A percentile compares a stretch with the other conserved stretches of the same genome.
Conservation (phyloP, 2,888 invertebrate species). For the Stenotaenia linearis region DNA sequence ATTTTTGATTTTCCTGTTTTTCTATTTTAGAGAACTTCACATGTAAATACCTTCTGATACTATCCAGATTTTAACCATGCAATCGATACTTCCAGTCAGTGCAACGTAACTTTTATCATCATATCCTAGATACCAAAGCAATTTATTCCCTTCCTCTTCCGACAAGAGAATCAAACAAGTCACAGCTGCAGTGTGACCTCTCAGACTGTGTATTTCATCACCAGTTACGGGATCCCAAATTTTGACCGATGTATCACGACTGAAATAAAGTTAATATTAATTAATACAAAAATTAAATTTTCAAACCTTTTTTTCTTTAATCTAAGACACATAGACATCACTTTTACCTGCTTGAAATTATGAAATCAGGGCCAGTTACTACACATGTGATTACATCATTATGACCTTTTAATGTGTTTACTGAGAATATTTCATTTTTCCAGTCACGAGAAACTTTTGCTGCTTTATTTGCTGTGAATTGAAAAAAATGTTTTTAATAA, state of each 20-base stretch:
- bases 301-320: not conserved
- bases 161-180: slow-evolving; percentile 40
- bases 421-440: slow-evolving; percentile 31
- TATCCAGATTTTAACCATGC: slow-evolving; percentile 45
- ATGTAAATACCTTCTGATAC: slow-evolving; percentile 44
- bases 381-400: slow-evolving; percentile 34
- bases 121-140: slow-evolving; percentile 36
- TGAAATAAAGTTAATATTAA: slow-evolving; percentile 32
- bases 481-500: not conserved
- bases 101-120: slow-evolving; percentile 39
- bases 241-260: slow-evolving; percentile 39
- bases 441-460: not conserved
- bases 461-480: not conserved
- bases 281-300: not conserved
- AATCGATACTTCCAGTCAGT: slow-evolving; percentile 45
- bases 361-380: slow-evolving; percentile 30
- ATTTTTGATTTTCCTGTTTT: too few species aligned
- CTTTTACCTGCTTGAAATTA: slow-evolving; percentile 35
- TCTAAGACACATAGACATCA: too few species aligned
- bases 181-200: slow-evolving; percentile 38
- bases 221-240: slow-evolving; percentile 38
- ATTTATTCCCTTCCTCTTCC: slow-evolving; percentile 38
- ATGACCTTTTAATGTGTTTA: slow-evolving; percentile 32
- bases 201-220: slow-evolving; percentile 36
- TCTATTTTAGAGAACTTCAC: too few species aligned